These are phyloP conservation scores for Sylvicola cinctus DNA, from an alignment of 2,888 invertebrate genomes.

Conservation along the genomic window DNA sequence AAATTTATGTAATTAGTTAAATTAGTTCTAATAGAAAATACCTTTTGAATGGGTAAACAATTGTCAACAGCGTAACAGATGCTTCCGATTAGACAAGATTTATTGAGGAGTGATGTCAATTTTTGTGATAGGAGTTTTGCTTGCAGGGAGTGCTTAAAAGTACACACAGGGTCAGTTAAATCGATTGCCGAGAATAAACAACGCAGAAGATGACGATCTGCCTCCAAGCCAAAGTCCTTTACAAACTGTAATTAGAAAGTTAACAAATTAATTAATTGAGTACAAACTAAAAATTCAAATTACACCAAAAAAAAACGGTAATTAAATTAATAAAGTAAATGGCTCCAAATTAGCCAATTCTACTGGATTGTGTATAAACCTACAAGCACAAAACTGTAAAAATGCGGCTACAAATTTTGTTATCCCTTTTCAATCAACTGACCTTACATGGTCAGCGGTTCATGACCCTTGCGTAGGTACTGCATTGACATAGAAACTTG, in stretches of 20 bases:
- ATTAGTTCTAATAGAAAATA: constrained; percentile 13
- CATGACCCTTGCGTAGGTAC: too few species aligned
- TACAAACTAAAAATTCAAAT: not conserved
- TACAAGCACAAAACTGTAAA: too few species aligned
- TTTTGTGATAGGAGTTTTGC: constrained; percentile 59
- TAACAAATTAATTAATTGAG: constrained; percentile 8
- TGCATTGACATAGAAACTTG: too few species aligned
- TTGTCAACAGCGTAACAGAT: constrained; percentile 77
- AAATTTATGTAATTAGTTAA: too few species aligned
- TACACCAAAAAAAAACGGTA: too few species aligned
- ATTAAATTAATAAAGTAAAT: not conserved
- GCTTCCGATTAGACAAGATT: constrained; percentile 70
- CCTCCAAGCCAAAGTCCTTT: constrained; percentile 83
- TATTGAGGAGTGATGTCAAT: constrained; percentile 56
- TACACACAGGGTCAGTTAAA: constrained; percentile 42
- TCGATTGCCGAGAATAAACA: constrained; percentile 80
- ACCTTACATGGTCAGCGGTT: too few species aligned
- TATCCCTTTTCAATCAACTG: too few species aligned
- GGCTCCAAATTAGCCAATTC: too few species aligned
- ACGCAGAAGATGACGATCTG: constrained; percentile 90
- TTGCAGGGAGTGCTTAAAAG: constrained; percentile 40
- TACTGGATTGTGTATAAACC: too few species aligned
- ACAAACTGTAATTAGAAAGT: constrained; percentile 50
- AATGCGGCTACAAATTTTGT: too few species aligned
- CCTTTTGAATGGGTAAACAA: constrained; percentile 56